Evolutionary conservation across 1,140 invertebrate species (phyloP).

Genomic region (Papilio xuthus): DNA sequence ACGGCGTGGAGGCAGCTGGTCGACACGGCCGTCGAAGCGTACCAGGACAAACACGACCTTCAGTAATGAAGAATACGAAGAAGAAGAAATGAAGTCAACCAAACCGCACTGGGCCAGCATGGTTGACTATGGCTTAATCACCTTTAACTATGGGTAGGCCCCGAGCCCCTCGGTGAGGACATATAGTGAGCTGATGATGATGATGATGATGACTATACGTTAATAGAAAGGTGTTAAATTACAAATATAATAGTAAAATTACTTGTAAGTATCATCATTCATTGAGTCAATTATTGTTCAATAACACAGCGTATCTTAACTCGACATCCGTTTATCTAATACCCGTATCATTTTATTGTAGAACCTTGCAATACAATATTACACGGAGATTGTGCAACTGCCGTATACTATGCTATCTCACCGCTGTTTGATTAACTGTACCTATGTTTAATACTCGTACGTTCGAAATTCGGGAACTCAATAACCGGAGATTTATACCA

Average conservation of each 20-base stretch:
- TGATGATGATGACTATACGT: no score
- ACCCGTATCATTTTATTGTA: conserved; percentile 20
- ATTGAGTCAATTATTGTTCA: conserved; percentile 16
- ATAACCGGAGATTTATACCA: conserved; percentile 45
- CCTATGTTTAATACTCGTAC: conserved; percentile 2
- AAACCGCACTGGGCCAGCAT: no score
- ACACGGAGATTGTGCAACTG: conserved; percentile 10
- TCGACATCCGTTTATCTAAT: conserved; percentile 27
- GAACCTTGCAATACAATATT: conserved; percentile 18
- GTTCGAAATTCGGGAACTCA: conserved; percentile 43
- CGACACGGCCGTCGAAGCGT: no score
- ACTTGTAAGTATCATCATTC: neutral
- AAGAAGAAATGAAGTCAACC: no score
- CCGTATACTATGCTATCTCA: conserved; percentile 39
- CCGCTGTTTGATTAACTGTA: conserved; percentile 52
- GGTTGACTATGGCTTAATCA: no score
- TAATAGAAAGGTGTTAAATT: no score
- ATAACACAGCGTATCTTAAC: conserved; percentile 8
- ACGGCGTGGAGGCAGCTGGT: no score
- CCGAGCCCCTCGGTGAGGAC: no score
- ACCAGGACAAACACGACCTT: no score
- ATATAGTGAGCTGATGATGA: no score
- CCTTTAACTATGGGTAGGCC: no score
- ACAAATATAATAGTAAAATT: neutral
- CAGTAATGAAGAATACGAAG: no score